Percentiles rank a stretch among this genome's conserved stretches.
phyloP scores from a whole-genome alignment of 35 echinoderm and acorn worm species.

The Anneissia japonica region DNA sequence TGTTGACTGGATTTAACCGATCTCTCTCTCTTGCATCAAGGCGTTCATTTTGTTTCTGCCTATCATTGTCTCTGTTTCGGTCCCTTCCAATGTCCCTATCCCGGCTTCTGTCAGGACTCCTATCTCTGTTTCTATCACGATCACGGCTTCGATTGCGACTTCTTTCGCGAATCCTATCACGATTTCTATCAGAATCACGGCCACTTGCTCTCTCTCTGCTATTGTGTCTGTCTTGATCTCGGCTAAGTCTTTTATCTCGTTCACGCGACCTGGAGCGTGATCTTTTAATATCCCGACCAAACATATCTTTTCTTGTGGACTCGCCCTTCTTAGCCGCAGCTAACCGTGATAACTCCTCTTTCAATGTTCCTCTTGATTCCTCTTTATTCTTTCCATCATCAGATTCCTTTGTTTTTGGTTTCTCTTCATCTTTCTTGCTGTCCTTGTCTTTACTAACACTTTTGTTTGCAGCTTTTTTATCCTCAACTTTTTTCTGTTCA shows the following conservation, averaged over 20 bases:
- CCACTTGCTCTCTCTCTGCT: too few relatives aligned
- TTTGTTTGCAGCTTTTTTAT: not conserved
- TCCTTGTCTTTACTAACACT: not conserved
- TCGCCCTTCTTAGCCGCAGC: not conserved
- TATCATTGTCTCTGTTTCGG: constrained; percentile 12
- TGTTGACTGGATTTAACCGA: not conserved
- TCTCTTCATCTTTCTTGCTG: not conserved
- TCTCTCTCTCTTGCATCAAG: not conserved
- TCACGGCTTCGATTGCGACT: not conserved
- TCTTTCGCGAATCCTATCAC: not conserved
- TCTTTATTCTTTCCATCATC: not conserved
- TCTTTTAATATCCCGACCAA: not conserved
- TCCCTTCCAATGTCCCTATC: constrained; percentile 5
- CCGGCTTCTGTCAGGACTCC: not conserved
- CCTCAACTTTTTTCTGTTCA: not conserved
- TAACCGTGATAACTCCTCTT: not conserved
- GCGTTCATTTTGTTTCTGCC: constrained; percentile 1
- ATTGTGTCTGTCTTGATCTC: too few relatives aligned
- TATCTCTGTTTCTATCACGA: constrained; percentile 20
- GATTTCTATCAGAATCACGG: too few relatives aligned
- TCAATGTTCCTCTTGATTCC: not conserved
- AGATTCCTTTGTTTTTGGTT: not conserved
- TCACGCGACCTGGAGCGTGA: not conserved
- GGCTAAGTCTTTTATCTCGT: not conserved
- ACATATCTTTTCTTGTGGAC: not conserved